A percentile compares a stretch with the other conserved stretches of the same genome.
Evolutionary conservation across 2,797 vertebrate species (phyloP).

Genomic region (Rhinichthys osculus): DNA sequence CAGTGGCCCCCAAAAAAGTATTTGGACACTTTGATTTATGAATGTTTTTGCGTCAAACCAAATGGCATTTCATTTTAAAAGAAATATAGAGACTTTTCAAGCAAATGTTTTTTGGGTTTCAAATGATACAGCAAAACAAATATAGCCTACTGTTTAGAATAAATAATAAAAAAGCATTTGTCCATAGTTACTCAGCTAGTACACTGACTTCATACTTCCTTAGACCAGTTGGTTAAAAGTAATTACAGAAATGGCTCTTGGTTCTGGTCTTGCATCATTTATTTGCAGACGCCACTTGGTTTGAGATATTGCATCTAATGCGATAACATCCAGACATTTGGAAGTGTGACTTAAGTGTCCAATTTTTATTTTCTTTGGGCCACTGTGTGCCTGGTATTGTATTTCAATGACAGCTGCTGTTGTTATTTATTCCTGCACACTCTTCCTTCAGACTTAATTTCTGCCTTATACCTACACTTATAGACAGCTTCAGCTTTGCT

Average conservation of each 20-base stretch:
- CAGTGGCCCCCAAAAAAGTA: not conserved
- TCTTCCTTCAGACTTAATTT: not conserved
- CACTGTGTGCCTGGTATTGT: not conserved
- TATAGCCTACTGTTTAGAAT: not conserved
- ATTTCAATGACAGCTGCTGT: constrained; percentile 9
- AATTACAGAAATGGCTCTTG: not conserved
- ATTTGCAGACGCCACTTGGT: not conserved
- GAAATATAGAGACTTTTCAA: not conserved
- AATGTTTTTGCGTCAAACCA: not conserved
- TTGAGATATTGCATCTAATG: constrained; percentile 3
- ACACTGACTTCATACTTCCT: not conserved
- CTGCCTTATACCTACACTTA: not conserved
- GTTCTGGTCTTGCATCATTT: constrained; percentile 25
- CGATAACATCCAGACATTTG: not conserved
- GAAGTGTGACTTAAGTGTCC: not conserved
- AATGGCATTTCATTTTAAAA: not conserved
- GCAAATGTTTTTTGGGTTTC: not conserved
- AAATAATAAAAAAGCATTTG: not conserved
- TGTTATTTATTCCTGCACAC: constrained; percentile 31
- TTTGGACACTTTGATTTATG: not conserved
- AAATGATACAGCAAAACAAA: not conserved
- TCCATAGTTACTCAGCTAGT: not conserved
- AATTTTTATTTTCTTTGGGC: not conserved
- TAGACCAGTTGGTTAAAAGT: not conserved
- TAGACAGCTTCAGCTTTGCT: constrained; percentile 5